Conservation (phyloP, 2,888 invertebrate genomes). For the Lucinisca nassula region DNA sequence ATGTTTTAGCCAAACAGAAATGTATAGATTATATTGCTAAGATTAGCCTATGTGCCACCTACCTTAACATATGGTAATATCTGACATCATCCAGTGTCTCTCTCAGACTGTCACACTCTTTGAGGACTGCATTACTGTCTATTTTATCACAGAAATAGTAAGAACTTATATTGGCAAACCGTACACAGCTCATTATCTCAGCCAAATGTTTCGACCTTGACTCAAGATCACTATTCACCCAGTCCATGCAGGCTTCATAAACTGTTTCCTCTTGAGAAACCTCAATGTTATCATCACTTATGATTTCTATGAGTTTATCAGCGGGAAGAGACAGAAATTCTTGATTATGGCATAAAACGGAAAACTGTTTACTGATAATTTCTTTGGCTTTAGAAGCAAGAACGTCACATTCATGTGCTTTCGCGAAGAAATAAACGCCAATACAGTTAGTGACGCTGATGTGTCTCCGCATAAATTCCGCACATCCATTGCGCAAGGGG, state of each 20-base stretch:
- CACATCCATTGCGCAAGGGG: slow-evolving; percentile 84
- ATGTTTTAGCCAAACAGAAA: too few relatives aligned
- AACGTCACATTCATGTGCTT: slow-evolving; percentile 85
- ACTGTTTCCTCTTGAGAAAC: slow-evolving; percentile 84
- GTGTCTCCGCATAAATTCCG: slow-evolving; percentile 86
- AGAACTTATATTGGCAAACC: slow-evolving; percentile 86
- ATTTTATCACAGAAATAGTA: slow-evolving; percentile 87
- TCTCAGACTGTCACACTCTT: slow-evolving; percentile 73
- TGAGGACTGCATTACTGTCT: slow-evolving; percentile 78
- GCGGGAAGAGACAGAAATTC: slow-evolving; percentile 85
- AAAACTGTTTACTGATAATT: slow-evolving; percentile 83
- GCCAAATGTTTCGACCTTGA: slow-evolving; percentile 72
- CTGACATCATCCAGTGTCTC: slow-evolving; percentile 79
- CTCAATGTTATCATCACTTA: slow-evolving; percentile 85
- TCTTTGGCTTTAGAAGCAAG: slow-evolving; percentile 82
- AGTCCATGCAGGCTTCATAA: slow-evolving; percentile 85
- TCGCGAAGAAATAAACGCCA: slow-evolving; percentile 87
- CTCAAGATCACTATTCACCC: slow-evolving; percentile 79
- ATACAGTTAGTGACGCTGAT: slow-evolving; percentile 86
- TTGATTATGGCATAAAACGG: slow-evolving; percentile 80
- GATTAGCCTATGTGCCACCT: too few relatives aligned
- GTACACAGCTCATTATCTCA: slow-evolving; percentile 84
- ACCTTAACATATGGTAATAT: slow-evolving; percentile 85
- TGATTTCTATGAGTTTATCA: slow-evolving; percentile 86
- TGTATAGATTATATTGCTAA: too few relatives aligned